Conservation (phyloP, 2,888 invertebrate species). For the Gryllus longicercus region DNA sequence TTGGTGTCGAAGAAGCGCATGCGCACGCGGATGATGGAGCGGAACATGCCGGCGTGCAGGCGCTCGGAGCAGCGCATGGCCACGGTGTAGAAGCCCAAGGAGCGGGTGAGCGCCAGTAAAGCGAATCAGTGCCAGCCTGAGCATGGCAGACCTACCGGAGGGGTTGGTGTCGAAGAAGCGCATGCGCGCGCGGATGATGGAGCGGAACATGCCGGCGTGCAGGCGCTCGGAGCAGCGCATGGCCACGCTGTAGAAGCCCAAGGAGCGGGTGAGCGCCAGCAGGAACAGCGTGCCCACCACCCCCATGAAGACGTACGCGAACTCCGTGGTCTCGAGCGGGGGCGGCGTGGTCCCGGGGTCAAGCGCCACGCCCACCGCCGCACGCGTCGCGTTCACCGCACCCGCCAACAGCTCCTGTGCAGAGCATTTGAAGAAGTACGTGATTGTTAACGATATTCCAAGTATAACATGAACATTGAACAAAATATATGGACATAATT, state of each 20-base stretch:
- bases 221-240: no score
- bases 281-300: slow-evolving; percentile 41
- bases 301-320: not conserved
- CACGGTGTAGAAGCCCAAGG: not conserved
- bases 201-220: slow-evolving; percentile 52
- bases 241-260: no score
- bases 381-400: no score
- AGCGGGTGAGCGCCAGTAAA: slow-evolving; percentile 34
- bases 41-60: slow-evolving; percentile 56
- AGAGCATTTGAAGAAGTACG: no score
- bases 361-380: no score
- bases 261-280: slow-evolving; percentile 43
- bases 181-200: slow-evolving; percentile 56
- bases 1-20: slow-evolving; percentile 81
- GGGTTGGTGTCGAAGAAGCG: slow-evolving; percentile 83
- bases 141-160: slow-evolving; percentile 44
- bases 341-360: not conserved
- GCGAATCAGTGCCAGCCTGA: no score
- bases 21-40: slow-evolving; percentile 52
- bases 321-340: not conserved
- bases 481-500: no score
- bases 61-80: slow-evolving; percentile 48
- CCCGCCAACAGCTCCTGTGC: no score
- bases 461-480: no score
- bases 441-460: no score